Conservation (phyloP, 2,113 vertebrate genomes). For the Pelecanus crispus region DNA sequence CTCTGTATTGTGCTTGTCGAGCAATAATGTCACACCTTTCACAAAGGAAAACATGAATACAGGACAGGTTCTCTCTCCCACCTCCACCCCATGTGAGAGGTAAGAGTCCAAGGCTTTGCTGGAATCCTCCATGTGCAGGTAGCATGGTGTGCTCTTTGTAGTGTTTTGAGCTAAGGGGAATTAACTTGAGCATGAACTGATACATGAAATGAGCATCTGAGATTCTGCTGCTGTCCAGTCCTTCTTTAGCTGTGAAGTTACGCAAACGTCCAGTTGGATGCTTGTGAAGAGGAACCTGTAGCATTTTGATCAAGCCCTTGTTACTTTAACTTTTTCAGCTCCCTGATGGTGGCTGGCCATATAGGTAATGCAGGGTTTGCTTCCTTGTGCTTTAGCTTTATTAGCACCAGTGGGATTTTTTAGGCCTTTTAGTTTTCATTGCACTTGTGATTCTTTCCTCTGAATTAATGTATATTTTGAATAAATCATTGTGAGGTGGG, state of each 20-base stretch:
- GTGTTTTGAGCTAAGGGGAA: neutral
- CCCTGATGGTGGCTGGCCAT: neutral
- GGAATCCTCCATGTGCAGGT: neutral
- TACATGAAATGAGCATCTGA: neutral
- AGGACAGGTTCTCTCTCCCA: neutral
- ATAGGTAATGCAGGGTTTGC: neutral
- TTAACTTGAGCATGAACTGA: neutral
- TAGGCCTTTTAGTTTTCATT: neutral
- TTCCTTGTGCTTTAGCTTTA: neutral
- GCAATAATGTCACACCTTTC: neutral
- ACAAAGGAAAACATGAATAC: neutral
- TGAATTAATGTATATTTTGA: conserved; percentile 36
- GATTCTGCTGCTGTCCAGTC: neutral
- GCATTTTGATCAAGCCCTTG: neutral
- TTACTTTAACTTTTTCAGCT: neutral
- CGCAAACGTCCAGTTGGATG: neutral
- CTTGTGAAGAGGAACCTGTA: neutral
- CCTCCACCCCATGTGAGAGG: neutral
- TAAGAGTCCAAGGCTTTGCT: neutral
- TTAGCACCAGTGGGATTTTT: neutral
- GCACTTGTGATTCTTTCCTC: neutral
- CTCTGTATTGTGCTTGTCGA: neutral
- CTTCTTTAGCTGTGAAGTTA: neutral
- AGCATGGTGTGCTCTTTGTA: neutral
- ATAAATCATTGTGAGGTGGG: neutral